Evolutionary conservation across 2,888 invertebrate species (phyloP).

Genomic region (Leptinotarsa juncta): DNA sequence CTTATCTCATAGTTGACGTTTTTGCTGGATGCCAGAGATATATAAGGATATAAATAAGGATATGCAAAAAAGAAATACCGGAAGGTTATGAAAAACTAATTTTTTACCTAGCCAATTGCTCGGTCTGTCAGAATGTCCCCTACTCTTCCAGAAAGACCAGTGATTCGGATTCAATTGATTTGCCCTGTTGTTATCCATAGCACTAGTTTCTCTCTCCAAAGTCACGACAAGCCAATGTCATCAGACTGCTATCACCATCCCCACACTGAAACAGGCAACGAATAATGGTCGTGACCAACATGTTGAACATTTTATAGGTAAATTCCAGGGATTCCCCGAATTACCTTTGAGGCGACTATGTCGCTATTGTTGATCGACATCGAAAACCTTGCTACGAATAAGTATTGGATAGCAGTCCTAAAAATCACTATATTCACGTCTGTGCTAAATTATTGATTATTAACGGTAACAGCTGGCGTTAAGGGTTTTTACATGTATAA

Average conservation of each 20-base stretch:
- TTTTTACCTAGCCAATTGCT: slow-evolving; percentile 32
- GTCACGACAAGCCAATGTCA: not conserved
- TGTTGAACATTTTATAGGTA: not conserved
- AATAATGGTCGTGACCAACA: no score
- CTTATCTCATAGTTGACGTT: not conserved
- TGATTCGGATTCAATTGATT: slow-evolving; percentile 43
- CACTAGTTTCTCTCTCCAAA: not conserved
- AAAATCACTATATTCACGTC: no score
- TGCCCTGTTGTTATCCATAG: slow-evolving; percentile 34
- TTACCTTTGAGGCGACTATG: not conserved
- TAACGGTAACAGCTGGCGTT: no score
- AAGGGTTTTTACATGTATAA: no score
- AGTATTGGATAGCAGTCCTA: no score
- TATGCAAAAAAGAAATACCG: not conserved
- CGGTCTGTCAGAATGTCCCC: slow-evolving; percentile 37
- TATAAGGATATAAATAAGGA: not conserved
- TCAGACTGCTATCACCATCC: not conserved
- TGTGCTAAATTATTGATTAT: no score
- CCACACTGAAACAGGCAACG: not conserved
- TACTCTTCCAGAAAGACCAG: slow-evolving; percentile 33
- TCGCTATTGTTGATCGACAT: no score
- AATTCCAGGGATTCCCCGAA: slow-evolving; percentile 10
- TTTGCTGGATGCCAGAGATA: not conserved
- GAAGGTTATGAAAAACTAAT: not conserved
- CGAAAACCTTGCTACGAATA: no score